Conservation (phyloP, 64 coral and sea anemone species). For the Catalaphyllia jardinei region DNA sequence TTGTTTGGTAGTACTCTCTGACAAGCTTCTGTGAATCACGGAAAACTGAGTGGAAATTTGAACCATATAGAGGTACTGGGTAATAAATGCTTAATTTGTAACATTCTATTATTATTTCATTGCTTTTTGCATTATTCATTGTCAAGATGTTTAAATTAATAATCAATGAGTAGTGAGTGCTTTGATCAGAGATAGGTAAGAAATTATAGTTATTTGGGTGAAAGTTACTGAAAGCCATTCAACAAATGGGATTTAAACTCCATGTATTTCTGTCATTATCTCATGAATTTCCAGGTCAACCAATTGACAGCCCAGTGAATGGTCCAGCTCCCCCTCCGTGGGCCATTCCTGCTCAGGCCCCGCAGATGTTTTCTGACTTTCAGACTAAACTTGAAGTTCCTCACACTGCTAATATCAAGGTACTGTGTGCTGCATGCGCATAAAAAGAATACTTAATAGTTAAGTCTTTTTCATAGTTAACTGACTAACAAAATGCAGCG, state of each 20-base stretch:
- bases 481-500: too few relatives aligned
- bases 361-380: conserved; percentile 63
- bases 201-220: too few relatives aligned
- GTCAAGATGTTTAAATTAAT: too few relatives aligned
- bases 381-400: conserved; percentile 83
- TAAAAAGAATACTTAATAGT: too few relatives aligned
- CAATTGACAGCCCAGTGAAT: conserved; percentile 82
- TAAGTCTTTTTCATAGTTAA: too few relatives aligned
- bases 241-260: too few relatives aligned
- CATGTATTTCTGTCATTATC: not conserved
- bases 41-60: conserved; percentile 66
- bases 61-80: conserved; percentile 69
- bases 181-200: too few relatives aligned
- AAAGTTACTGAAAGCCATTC: too few relatives aligned
- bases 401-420: conserved; percentile 90
- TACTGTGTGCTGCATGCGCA: not conserved
- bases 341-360: conserved; percentile 60
- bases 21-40: conserved; percentile 85
- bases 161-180: too few relatives aligned
- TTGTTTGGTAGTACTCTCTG: conserved; percentile 69
- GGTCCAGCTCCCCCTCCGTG: conserved; percentile 69
- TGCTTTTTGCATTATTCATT: too few relatives aligned
- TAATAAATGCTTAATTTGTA: too few relatives aligned
- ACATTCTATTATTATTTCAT: too few relatives aligned
- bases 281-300: conserved; percentile 67